Conservation (phyloP, 2,888 invertebrate genomes). For the Aspidiotus destructor region DNA sequence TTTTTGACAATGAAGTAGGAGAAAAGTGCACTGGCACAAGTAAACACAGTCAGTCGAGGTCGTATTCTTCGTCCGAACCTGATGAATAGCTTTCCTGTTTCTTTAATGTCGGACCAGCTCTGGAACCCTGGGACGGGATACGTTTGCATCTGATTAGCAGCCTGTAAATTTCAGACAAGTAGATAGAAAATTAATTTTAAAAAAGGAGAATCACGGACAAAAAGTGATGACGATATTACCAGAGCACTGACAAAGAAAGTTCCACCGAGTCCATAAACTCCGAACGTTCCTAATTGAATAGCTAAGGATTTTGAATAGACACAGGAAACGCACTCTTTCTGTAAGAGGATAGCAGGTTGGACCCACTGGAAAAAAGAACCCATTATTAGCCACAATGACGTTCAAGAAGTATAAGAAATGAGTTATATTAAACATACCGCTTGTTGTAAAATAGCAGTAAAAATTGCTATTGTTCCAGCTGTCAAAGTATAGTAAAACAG, state of each 20-base stretch:
- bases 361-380: too few relatives aligned
- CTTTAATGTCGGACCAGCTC: background rate
- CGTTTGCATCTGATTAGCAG: background rate
- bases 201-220: too few relatives aligned
- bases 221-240: too few relatives aligned
- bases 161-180: too few relatives aligned
- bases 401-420: too few relatives aligned
- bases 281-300: background rate
- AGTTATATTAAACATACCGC: too few relatives aligned
- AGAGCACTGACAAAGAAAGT: background rate
- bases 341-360: background rate
- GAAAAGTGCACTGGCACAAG: background rate
- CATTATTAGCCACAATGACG: background rate
- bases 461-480: too few relatives aligned
- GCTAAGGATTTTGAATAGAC: background rate
- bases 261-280: background rate
- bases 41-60: background rate
- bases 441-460: too few relatives aligned
- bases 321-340: background rate
- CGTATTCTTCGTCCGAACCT: background rate
- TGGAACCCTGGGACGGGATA: background rate
- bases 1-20: background rate
- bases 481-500: too few relatives aligned
- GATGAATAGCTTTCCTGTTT: background rate
- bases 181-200: too few relatives aligned